Percentiles rank a stretch among this genome's conserved stretches.
phyloP scores from a whole-genome alignment of 2,888 invertebrate genomes.

The Hesperia comma region DNA sequence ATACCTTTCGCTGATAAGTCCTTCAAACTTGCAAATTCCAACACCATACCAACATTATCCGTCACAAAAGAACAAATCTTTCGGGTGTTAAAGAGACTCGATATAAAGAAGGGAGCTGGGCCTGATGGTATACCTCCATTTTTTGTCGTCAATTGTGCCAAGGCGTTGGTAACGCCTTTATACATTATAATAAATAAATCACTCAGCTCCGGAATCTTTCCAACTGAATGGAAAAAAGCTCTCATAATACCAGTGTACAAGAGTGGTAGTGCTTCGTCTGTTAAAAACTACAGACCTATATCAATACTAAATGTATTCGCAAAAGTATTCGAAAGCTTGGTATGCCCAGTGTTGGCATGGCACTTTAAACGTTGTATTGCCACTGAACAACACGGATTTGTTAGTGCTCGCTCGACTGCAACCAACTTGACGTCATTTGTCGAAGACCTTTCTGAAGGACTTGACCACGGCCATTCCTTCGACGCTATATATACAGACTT shows the following conservation, averaged over 20 bases:
- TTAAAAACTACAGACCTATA: constrained; percentile 10
- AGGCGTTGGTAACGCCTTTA: not conserved
- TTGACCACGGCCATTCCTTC: constrained; percentile 32
- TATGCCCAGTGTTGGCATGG: constrained; percentile 1
- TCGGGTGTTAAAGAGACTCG: not conserved
- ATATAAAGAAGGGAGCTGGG: constrained; percentile 30
- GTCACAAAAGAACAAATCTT: not conserved
- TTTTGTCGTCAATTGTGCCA: constrained; percentile 19
- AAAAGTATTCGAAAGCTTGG: constrained; percentile 7
- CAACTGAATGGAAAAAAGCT: constrained; percentile 9
- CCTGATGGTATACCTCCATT: constrained; percentile 25
- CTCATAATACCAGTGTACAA: not conserved
- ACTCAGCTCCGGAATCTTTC: constrained; percentile 8
- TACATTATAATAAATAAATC: constrained; percentile 11
- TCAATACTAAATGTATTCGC: constrained; percentile 8
- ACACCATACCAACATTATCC: not conserved
- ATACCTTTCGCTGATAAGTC: too few relatives aligned
- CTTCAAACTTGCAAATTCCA: too few relatives aligned
- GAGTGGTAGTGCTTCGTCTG: not conserved
- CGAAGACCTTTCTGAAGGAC: constrained; percentile 15
- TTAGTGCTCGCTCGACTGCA: constrained; percentile 28
- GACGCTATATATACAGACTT: constrained; percentile 17
- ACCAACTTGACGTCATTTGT: constrained; percentile 34
- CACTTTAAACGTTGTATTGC: constrained; percentile 1
- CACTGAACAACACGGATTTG: constrained; percentile 21